Percentiles rank a stretch among this genome's conserved stretches.
Evolutionary conservation across 2,113 vertebrate species (phyloP).

Genomic region (Abramis brama): DNA sequence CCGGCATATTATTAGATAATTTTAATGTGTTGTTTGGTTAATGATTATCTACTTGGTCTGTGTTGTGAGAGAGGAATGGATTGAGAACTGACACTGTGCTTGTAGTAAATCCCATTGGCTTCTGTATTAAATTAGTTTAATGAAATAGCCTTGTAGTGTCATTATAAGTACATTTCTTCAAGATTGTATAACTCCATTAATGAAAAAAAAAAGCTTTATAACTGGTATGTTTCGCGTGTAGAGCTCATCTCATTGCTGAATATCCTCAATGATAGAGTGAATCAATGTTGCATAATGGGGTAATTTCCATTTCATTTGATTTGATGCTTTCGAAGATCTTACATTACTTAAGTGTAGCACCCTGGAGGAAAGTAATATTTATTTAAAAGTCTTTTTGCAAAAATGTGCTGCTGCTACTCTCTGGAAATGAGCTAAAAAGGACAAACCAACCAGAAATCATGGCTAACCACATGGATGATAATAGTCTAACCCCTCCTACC

Average conservation of each 20-base stretch:
- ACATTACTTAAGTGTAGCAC: slow-evolving; percentile 71
- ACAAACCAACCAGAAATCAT: neutral
- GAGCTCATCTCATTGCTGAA: slow-evolving; percentile 19
- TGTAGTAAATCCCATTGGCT: neutral
- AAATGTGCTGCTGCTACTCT: slow-evolving; percentile 29
- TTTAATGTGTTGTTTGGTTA: neutral
- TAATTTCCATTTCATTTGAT: slow-evolving; percentile 72
- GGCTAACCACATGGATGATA: slow-evolving; percentile 64
- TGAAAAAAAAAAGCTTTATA: neutral
- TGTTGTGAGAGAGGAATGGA: neutral
- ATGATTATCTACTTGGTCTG: neutral
- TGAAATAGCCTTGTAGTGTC: neutral
- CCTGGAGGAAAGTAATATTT: slow-evolving; percentile 67
- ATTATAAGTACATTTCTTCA: slow-evolving; percentile 5
- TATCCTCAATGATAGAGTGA: slow-evolving; percentile 52
- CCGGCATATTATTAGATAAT: neutral
- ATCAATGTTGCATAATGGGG: slow-evolving; percentile 73
- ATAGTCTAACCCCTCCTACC: slow-evolving; percentile 54
- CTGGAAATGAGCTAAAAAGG: slow-evolving; percentile 45
- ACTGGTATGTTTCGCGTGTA: neutral
- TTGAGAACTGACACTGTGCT: neutral
- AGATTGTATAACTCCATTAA: slow-evolving; percentile 15
- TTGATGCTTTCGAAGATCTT: slow-evolving; percentile 60
- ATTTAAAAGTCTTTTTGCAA: slow-evolving; percentile 21
- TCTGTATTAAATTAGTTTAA: neutral